Percentiles rank a stretch among this genome's conserved stretches.
phyloP scores from a whole-genome alignment of 2,113 vertebrate species.

The Regulus satrapa region DNA sequence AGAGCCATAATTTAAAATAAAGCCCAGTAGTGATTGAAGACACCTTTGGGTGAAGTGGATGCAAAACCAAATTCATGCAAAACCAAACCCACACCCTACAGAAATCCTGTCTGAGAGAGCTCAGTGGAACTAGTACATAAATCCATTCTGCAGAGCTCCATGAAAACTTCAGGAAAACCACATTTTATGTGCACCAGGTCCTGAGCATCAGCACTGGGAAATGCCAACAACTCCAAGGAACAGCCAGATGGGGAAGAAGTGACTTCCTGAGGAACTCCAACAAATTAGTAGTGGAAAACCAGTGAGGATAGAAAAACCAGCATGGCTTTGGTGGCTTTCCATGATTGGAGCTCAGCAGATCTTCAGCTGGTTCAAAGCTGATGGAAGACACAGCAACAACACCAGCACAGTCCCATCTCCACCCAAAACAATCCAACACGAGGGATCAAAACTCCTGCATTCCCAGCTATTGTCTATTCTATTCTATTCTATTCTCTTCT shows the following conservation, averaged over 20 bases:
- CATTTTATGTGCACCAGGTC: not conserved
- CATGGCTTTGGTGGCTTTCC: not conserved
- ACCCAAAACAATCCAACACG: fast-evolving
- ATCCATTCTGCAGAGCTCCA: not conserved
- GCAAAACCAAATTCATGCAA: no score
- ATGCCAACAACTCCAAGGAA: not conserved
- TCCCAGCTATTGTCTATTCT: no score
- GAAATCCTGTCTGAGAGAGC: not conserved
- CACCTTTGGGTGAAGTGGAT: not conserved
- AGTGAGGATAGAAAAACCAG: not conserved
- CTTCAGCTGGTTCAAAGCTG: not conserved
- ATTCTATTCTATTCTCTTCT: no score
- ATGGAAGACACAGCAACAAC: not conserved
- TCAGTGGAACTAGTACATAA: not conserved
- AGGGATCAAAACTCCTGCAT: not conserved
- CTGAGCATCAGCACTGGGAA: not conserved
- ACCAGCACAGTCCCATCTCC: not conserved
- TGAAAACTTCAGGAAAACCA: not conserved
- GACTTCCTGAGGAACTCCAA: not conserved
- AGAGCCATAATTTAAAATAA: not conserved
- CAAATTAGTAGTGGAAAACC: not conserved
- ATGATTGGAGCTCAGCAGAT: not conserved
- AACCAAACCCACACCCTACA: not conserved
- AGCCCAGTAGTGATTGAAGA: not conserved
- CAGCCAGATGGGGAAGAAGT: not conserved